phyloP scores from a whole-genome alignment of 30 jellyfish, hydroid and myxozoan genomes.

The Aurelia aurita region DNA sequence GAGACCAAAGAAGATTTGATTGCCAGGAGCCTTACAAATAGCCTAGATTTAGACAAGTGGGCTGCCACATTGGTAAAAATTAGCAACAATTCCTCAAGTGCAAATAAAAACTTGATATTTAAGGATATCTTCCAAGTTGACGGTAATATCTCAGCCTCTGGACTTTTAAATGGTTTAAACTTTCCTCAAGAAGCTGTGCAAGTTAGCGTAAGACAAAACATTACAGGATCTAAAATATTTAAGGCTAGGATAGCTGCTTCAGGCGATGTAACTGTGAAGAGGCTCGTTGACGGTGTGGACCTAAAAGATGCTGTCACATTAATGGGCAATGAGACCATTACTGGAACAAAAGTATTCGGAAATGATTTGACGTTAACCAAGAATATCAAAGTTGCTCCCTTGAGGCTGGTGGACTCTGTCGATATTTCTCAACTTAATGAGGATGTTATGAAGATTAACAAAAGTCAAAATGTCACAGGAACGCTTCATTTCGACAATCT shows the following conservation, averaged over 20 bases:
- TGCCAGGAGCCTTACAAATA: constrained; percentile 27
- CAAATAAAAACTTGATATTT: constrained; percentile 19
- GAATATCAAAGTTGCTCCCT: constrained; percentile 20
- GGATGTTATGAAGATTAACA: constrained; percentile 5
- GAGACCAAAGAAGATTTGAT: background rate
- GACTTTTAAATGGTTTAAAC: constrained; percentile 30
- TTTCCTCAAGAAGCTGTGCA: constrained; percentile 70
- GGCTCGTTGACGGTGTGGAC: constrained; percentile 56
- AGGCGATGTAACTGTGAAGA: constrained; percentile 33
- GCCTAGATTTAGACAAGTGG: constrained; percentile 42
- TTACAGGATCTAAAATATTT: constrained; percentile 64
- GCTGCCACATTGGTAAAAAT: background rate
- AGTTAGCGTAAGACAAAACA: constrained; percentile 23
- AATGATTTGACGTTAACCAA: background rate
- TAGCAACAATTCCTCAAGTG: background rate
- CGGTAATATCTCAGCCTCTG: constrained; percentile 47
- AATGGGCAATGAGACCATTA: constrained; percentile 29
- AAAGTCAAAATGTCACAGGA: constrained; percentile 43
- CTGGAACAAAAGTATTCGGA: constrained; percentile 35
- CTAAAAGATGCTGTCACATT: constrained; percentile 32
- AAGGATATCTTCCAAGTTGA: constrained; percentile 15
- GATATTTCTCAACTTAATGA: constrained; percentile 65
- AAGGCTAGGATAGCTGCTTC: constrained; percentile 7
- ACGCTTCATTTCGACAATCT: background rate
- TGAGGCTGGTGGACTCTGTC: constrained; percentile 43